Percentiles rank a stretch among this genome's conserved stretches.
Evolutionary conservation across 1,140 invertebrate genomes (phyloP).

Genomic region (Berghia stephanieae): DNA sequence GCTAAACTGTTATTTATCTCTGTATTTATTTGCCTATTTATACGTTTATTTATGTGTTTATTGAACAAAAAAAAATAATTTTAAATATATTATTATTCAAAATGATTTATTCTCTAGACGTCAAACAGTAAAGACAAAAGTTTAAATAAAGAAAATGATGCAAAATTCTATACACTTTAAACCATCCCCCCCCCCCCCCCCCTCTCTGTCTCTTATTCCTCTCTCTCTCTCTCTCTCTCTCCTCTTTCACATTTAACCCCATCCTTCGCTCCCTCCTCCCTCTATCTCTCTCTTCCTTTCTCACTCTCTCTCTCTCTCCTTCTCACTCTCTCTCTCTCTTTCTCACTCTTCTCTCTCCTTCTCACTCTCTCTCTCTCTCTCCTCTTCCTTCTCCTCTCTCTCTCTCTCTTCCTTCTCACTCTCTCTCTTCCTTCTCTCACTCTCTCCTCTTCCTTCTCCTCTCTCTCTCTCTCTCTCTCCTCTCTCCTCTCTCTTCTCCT

Average conservation of each 20-base stretch:
- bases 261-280: neutral
- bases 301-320: neutral
- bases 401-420: neutral
- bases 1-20: too few species aligned
- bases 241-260: neutral
- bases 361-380: neutral
- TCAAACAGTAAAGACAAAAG: too few species aligned
- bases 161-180: neutral
- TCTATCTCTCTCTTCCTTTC: neutral
- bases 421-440: neutral
- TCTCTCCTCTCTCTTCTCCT: neutral
- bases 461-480: neutral
- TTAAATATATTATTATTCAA: neutral
- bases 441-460: neutral
- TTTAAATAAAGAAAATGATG: too few species aligned
- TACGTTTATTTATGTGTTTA: neutral
- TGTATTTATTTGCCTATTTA: neutral
- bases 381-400: neutral
- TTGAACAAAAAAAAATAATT: neutral
- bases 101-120: slow-evolving; percentile 27
- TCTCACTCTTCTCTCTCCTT: neutral
- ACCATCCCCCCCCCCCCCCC: neutral
- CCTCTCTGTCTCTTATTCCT: neutral
- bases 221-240: neutral
- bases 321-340: neutral